These are phyloP conservation scores for Drosophila maculinotata DNA, from an alignment of 2,888 invertebrate species.

Conservation along the genomic window DNA sequence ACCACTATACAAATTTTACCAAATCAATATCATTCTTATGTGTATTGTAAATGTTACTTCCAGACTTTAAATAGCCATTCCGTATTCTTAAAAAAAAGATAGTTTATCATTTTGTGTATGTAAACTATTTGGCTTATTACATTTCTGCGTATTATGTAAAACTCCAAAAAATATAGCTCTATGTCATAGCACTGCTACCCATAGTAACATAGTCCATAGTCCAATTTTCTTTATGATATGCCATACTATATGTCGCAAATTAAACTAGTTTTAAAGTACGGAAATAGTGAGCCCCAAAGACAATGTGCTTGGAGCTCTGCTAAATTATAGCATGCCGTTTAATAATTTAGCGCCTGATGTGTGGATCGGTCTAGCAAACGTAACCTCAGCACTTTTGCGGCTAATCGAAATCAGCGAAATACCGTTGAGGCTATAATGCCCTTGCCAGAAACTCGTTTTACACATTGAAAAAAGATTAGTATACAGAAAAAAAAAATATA, in stretches of 20 bases:
- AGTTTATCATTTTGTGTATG: no score
- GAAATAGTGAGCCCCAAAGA: constrained; percentile 50
- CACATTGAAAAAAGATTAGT: constrained; percentile 62
- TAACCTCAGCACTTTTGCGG: constrained; percentile 49
- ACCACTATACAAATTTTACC: no score
- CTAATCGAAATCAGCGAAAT: constrained; percentile 58
- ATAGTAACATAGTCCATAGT: background rate
- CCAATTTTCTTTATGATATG: background rate
- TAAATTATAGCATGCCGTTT: constrained; percentile 44
- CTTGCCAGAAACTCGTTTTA: constrained; percentile 67
- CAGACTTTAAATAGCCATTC: no score
- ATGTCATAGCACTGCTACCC: constrained; percentile 17
- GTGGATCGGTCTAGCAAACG: constrained; percentile 14
- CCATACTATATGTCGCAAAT: constrained; percentile 63
- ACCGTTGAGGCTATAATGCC: constrained; percentile 67
- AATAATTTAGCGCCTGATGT: constrained; percentile 48
- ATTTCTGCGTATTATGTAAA: no score
- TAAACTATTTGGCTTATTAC: no score
- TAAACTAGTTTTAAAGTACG: constrained; percentile 67
- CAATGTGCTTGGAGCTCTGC: constrained; percentile 16
- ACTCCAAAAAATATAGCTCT: background rate
- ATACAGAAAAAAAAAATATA: constrained; percentile 41
- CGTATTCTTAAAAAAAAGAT: no score
- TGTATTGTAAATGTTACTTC: no score
- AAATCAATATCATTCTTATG: no score